phyloP scores from a whole-genome alignment of 1,140 invertebrate species.

The Plectus sambesii region DNA sequence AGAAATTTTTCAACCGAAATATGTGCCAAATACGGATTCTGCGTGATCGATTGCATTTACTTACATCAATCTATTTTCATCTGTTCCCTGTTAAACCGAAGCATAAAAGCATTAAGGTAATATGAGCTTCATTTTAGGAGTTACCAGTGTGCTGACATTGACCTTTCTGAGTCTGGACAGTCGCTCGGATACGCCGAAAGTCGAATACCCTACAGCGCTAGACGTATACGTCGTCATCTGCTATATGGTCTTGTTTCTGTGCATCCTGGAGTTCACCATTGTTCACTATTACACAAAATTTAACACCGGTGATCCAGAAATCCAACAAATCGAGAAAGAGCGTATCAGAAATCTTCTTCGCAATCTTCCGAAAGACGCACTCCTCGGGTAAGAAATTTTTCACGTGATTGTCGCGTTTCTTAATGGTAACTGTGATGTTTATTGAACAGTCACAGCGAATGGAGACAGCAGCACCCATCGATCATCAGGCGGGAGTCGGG shows the following conservation, averaged over 20 bases:
- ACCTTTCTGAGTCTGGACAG: slow-evolving; percentile 2
- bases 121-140: slow-evolving; percentile 16
- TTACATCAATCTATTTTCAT: too few relatives aligned
- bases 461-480: too few relatives aligned
- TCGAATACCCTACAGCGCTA: slow-evolving; percentile 94
- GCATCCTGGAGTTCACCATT: slow-evolving; percentile 25
- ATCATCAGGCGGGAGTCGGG: too few relatives aligned
- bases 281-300: slow-evolving; percentile 29
- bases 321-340: slow-evolving; percentile 17
- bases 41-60: too few relatives aligned
- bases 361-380: slow-evolving; percentile 17
- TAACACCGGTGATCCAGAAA: slow-evolving; percentile 22
- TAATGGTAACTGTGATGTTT: too few relatives aligned
- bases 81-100: too few relatives aligned
- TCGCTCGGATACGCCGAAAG: slow-evolving; percentile 58
- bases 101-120: too few relatives aligned
- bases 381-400: slow-evolving; percentile 2
- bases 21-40: too few relatives aligned
- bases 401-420: too few relatives aligned
- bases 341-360: slow-evolving; percentile 19
- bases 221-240: slow-evolving; percentile 98
- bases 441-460: too few relatives aligned
- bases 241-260: slow-evolving; percentile 82
- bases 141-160: slow-evolving; percentile 24
- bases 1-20: too few relatives aligned